Evolutionary conservation across 2,113 vertebrate genomes (phyloP).

Genomic region (Pseudorasbora parva): DNA sequence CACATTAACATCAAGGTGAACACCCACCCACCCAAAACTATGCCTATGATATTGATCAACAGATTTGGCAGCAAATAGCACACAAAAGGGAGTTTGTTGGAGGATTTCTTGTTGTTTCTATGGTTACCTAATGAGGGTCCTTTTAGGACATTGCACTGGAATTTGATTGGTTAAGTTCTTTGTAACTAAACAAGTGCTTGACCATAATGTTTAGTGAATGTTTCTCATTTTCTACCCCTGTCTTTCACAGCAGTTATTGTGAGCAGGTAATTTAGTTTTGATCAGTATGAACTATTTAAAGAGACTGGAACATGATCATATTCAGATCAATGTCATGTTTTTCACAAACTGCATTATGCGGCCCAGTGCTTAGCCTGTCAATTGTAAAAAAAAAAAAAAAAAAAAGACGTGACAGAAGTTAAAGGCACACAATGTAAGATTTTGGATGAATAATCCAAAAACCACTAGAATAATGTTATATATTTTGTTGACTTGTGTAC

Average conservation of each 20-base stretch:
- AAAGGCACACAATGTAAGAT: too few species aligned
- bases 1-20: not conserved
- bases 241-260: not conserved
- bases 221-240: not conserved
- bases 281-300: not conserved
- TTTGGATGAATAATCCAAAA: too few species aligned
- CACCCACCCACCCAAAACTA: conserved; percentile 4
- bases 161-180: conserved; percentile 25
- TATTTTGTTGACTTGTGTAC: too few species aligned
- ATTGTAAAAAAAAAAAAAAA: too few species aligned
- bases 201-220: not conserved
- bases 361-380: too few species aligned
- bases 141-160: conserved; percentile 26
- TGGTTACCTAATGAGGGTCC: conserved; percentile 37
- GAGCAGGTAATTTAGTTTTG: not conserved
- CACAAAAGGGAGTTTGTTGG: conserved; percentile 22
- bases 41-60: conserved; percentile 24
- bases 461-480: too few species aligned
- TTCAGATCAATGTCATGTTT: too few species aligned
- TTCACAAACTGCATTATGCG: too few species aligned
- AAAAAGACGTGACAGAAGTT: too few species aligned
- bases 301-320: too few species aligned
- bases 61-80: conserved; percentile 31
- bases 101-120: conserved; percentile 34
- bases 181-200: not conserved